phyloP scores from a whole-genome alignment of 2,113 vertebrate genomes.

The Acanthisitta chloris region DNA sequence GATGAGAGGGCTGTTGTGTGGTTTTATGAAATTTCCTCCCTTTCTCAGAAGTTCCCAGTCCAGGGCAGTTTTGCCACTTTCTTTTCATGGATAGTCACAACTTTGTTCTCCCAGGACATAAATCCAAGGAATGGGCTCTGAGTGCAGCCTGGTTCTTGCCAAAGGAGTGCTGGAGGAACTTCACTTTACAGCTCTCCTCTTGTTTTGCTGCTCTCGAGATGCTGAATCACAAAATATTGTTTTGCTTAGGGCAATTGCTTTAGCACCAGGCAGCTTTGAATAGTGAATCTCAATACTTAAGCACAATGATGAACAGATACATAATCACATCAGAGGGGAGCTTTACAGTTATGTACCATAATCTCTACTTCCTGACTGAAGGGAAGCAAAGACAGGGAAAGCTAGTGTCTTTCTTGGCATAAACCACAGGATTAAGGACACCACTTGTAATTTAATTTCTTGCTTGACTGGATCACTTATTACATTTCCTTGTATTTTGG shows the following conservation, averaged over 20 bases:
- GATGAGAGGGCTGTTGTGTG: background rate
- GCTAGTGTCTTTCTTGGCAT: background rate
- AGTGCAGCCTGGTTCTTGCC: background rate
- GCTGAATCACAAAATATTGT: background rate
- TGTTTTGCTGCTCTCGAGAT: background rate
- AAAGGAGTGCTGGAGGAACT: background rate
- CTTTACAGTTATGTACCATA: background rate
- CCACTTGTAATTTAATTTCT: slow-evolving; percentile 52
- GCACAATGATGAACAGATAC: background rate
- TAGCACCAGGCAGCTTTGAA: background rate
- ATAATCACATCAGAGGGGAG: background rate
- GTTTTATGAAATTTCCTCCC: background rate
- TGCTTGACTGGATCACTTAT: slow-evolving; percentile 40
- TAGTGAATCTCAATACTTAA: background rate
- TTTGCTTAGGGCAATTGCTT: background rate
- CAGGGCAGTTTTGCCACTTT: background rate
- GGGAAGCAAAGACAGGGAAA: background rate
- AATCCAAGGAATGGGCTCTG: background rate
- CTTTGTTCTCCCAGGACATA: background rate
- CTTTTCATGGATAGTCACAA: background rate
- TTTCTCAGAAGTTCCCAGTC: background rate
- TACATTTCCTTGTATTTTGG: slow-evolving; percentile 28
- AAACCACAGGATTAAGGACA: slow-evolving; percentile 18
- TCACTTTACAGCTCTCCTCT: background rate
- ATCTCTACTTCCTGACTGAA: background rate